Base-by-base conservation (phyloP, 2,113 vertebrate genomes). In the Amblyopsis rosae region DNA sequence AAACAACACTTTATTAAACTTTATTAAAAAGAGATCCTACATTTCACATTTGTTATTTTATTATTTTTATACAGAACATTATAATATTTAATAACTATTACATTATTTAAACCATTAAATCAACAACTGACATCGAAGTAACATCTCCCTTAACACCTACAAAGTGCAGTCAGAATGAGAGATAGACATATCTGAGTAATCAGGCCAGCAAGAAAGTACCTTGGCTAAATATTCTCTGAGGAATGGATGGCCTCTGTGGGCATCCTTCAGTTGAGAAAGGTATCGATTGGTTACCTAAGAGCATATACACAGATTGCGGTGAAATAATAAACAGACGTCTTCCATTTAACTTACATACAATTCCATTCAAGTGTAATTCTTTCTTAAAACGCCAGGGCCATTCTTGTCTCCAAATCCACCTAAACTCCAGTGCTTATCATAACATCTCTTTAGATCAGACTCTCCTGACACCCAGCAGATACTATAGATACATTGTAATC, bases 201-300 rank as follows among this genome's bases (percentile, higher is more conserved):
- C n/a, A 6, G 12, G 4, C 56, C 1, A 15, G 4, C 17, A 46
- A 33, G 10, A 0, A 6, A 15, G 83, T 79, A 99, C 96, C 96
- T 99, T 99, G 35, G 93, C 83, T 64, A 96, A 92, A 73, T 96
- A 98, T 63, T 98, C 97, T 88, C 91, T 96, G 59, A 98, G 94
- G 87, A 98, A 99, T 0, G 96, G 96, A 13, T 99, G 98, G 4
- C 86, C 82, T 79, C 80, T 93, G 87, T 98, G 96, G 0, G 95
- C 95, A 0, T 99, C 98, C 69, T 97, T 99, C 72, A 99, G 84
- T 88, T 99, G 98, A 0, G 96, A 98, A 72, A 99, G 85, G 72
- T 99, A 99, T 7, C 98, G 95, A 72, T 94, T 98, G 4, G 95
- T 97, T 54, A 99, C 97, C 98, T 97, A 87, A 9, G 54, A 12